Conservation (phyloP, 2,888 invertebrate species). For the Rutpela maculata region DNA sequence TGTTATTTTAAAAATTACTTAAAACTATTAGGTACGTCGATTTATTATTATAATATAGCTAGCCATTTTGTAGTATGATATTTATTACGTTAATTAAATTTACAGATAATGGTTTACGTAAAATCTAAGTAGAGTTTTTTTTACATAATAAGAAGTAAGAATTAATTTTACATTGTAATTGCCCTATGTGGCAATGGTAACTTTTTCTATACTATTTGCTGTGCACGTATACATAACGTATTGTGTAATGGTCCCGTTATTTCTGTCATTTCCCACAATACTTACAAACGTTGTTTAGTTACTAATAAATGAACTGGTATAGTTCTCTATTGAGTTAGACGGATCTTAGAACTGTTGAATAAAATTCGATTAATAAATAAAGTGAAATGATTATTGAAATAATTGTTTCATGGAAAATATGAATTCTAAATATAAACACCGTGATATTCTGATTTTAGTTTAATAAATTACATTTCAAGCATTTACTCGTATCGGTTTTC, state of each 20-base stretch:
- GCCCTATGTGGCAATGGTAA: not conserved
- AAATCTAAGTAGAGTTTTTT: not conserved
- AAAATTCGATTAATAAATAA: no score
- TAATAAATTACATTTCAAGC: no score
- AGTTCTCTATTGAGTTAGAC: not conserved
- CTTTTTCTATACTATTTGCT: conserved; percentile 7
- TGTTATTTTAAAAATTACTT: no score
- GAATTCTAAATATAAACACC: no score
- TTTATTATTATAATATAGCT: not conserved
- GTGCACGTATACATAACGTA: conserved; percentile 7
- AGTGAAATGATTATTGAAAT: no score
- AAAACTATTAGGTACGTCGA: no score
- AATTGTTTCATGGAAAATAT: no score
- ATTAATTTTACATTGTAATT: not conserved
- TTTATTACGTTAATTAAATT: not conserved
- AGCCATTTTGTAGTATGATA: not conserved
- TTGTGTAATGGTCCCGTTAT: not conserved
- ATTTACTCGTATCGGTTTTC: no score
- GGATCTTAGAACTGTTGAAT: not conserved
- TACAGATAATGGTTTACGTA: not conserved
- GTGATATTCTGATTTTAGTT: no score
- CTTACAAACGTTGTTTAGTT: not conserved
- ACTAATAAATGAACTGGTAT: not conserved
- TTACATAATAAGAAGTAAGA: not conserved
- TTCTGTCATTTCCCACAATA: conserved; percentile 4